Conservation (phyloP, 1,140 invertebrate genomes). For the Pseudobourletiella spinata region DNA sequence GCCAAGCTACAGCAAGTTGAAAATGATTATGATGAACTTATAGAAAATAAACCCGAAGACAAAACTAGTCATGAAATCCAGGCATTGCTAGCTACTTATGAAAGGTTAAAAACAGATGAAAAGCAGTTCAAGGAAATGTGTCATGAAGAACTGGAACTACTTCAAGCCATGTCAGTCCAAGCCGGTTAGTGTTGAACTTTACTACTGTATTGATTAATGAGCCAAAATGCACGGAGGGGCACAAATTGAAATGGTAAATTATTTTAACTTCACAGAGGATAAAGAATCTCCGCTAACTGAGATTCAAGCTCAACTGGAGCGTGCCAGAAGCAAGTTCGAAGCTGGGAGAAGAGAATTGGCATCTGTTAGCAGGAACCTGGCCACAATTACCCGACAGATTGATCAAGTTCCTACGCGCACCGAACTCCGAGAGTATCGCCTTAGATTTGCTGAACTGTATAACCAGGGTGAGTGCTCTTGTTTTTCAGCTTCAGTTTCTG, state of each 20-base stretch:
- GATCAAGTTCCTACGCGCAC: constrained; percentile 86
- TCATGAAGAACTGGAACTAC: constrained; percentile 51
- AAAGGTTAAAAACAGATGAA: constrained; percentile 63
- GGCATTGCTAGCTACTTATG: constrained; percentile 41
- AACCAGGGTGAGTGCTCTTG: constrained; percentile 79
- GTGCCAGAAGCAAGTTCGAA: constrained; percentile 50
- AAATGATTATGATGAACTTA: neutral
- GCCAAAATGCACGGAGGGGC: neutral
- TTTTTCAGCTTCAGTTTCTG: constrained; percentile 2
- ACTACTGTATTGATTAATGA: neutral
- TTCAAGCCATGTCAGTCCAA: constrained; percentile 52
- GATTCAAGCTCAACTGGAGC: constrained; percentile 47
- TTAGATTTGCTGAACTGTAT: constrained; percentile 89
- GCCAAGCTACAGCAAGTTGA: neutral
- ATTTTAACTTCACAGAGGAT: constrained; percentile 10
- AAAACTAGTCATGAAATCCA: constrained; percentile 8
- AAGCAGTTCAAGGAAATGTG: constrained; percentile 65
- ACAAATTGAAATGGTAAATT: too few relatives aligned
- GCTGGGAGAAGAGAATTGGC: constrained; percentile 56
- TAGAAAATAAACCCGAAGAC: neutral
- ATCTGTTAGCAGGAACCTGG: constrained; percentile 71
- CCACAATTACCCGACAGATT: constrained; percentile 62
- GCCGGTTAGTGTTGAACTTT: constrained; percentile 35
- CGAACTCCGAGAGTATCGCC: constrained; percentile 89
- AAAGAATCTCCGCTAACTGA: constrained; percentile 32